Percentiles rank a stretch among this genome's conserved stretches.
Evolutionary conservation across 2,888 invertebrate genomes (phyloP).

Genomic region (Agrotis segetum): DNA sequence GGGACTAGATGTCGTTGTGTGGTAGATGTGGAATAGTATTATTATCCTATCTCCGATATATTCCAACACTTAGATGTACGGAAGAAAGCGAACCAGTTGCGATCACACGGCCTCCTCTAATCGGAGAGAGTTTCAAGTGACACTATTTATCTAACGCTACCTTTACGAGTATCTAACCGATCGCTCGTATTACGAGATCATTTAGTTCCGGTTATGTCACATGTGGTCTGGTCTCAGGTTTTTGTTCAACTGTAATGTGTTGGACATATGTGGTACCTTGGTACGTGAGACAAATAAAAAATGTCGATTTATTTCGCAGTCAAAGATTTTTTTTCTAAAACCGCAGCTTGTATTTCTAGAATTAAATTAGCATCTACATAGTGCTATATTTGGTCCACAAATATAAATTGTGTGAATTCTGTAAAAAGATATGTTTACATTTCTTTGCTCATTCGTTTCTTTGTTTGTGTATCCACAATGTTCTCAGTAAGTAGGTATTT

Average conservation of each 20-base stretch:
- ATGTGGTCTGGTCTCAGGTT: conserved; percentile 44
- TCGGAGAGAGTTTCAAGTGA: conserved; percentile 64
- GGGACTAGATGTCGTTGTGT: too few relatives aligned
- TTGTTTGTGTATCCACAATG: conserved; percentile 22
- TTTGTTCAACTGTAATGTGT: conserved; percentile 4
- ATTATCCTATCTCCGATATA: neutral
- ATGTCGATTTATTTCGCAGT: conserved; percentile 15
- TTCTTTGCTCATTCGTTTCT: conserved; percentile 18
- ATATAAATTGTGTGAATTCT: neutral
- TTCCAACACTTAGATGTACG: conserved; percentile 39
- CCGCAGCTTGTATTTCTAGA: neutral
- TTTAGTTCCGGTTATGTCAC: conserved; percentile 64
- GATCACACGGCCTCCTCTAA: conserved; percentile 45
- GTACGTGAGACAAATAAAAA: conserved; percentile 42
- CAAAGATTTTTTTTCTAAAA: conserved; percentile 13
- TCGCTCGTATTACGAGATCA: conserved; percentile 54
- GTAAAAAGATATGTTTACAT: neutral
- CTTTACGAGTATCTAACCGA: conserved; percentile 54
- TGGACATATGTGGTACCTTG: conserved; percentile 7
- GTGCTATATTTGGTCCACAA: too few relatives aligned
- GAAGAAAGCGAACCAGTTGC: conserved; percentile 69
- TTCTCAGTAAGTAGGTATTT: neutral
- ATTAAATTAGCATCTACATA: neutral
- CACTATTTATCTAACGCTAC: conserved; percentile 63
- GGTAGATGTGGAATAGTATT: too few relatives aligned